These are phyloP conservation scores for Ridgeia piscesae DNA, from an alignment of 1,140 invertebrate species.

Conservation along the genomic window DNA sequence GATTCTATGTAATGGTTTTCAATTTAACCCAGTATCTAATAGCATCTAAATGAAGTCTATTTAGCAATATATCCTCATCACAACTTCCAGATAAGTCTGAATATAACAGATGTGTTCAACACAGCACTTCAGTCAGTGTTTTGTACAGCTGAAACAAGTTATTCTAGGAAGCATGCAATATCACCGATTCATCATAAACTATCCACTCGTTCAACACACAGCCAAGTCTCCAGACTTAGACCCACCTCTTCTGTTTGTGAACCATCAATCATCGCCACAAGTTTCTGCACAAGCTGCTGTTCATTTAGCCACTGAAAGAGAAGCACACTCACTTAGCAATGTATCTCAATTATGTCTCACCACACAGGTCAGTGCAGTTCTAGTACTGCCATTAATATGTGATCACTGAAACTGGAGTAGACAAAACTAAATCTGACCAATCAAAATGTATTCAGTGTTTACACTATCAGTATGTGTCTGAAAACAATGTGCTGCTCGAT, in stretches of 20 bases:
- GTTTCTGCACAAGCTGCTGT: conserved; percentile 78
- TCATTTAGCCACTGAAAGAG: conserved; percentile 83
- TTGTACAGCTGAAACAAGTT: background rate
- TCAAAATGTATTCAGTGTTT: too few relatives aligned
- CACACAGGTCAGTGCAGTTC: background rate
- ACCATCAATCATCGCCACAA: conserved; percentile 78
- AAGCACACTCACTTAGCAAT: background rate
- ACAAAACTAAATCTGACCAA: too few relatives aligned
- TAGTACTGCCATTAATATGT: background rate
- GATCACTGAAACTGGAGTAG: too few relatives aligned
- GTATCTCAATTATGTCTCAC: background rate
- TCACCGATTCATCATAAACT: background rate
- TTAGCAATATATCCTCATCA: background rate
- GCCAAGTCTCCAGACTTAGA: background rate
- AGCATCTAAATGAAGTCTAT: background rate
- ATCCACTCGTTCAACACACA: background rate
- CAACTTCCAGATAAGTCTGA: too few relatives aligned
- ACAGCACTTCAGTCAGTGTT: too few relatives aligned
- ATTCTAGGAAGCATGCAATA: too few relatives aligned
- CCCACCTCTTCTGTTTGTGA: conserved; percentile 67
- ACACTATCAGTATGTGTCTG: too few relatives aligned
- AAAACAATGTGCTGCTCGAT: too few relatives aligned
- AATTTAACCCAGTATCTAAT: too few relatives aligned
- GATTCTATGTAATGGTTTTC: too few relatives aligned
- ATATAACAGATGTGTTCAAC: too few relatives aligned